phyloP scores from a whole-genome alignment of 1,140 invertebrate species.

The Uloborus diversus region DNA sequence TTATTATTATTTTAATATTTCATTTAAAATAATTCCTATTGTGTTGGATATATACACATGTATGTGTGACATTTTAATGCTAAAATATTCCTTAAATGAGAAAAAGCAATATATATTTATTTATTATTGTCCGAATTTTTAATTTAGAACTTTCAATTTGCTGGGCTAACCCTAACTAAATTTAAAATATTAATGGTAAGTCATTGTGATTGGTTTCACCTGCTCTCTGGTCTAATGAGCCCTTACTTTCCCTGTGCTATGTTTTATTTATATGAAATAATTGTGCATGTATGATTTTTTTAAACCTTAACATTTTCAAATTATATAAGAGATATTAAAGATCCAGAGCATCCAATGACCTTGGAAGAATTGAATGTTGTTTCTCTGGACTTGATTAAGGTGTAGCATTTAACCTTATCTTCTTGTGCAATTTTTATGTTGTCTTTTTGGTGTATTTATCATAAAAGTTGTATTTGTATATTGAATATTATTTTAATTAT shows the following conservation, averaged over 20 bases:
- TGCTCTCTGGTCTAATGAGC: neutral
- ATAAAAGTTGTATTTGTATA: too few relatives aligned
- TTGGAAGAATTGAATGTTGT: constrained; percentile 96
- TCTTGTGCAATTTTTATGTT: too few relatives aligned
- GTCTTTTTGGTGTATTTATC: too few relatives aligned
- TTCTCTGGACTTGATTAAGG: constrained; percentile 81
- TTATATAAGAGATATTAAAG: constrained; percentile 92
- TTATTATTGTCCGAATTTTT: too few relatives aligned
- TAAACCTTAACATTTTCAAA: constrained; percentile 70
- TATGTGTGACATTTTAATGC: too few relatives aligned
- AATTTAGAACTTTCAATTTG: neutral
- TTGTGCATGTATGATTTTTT: neutral
- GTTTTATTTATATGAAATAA: constrained; percentile 11
- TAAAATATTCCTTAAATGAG: too few relatives aligned
- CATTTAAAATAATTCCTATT: too few relatives aligned
- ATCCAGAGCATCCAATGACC: constrained; percentile 98
- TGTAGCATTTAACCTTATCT: constrained; percentile 61
- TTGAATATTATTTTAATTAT: too few relatives aligned
- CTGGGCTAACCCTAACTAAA: neutral
- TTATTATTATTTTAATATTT: too few relatives aligned
- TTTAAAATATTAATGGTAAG: neutral
- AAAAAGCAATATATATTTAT: too few relatives aligned
- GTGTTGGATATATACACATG: too few relatives aligned
- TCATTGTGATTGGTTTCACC: neutral
- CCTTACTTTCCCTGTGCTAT: neutral